A percentile compares a stretch with the other conserved stretches of the same genome.
Evolutionary conservation across 2,888 invertebrate genomes (phyloP).

Genomic region (Meganola albula): DNA sequence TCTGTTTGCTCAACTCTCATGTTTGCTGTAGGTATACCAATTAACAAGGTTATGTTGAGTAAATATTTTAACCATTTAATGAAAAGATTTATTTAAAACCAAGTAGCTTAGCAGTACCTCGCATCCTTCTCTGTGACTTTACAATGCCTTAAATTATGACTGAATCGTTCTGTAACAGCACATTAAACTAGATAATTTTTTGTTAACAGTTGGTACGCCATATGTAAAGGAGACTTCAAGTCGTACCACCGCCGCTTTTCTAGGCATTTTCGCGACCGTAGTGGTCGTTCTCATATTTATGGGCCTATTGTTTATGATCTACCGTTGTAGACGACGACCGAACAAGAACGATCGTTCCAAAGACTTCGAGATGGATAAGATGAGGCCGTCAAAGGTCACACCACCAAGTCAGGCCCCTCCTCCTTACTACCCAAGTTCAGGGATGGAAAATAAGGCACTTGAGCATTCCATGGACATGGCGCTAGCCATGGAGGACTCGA

Average conservation of each 20-base stretch:
- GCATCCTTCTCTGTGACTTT: no score
- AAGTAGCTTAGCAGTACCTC: no score
- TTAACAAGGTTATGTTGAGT: no score
- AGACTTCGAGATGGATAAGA: conserved; percentile 94
- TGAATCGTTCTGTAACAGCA: no score
- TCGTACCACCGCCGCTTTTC: conserved; percentile 83
- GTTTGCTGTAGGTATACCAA: no score
- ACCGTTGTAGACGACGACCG: conserved; percentile 89
- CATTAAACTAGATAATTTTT: no score
- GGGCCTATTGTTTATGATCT: conserved; percentile 87
- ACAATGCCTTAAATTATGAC: no score
- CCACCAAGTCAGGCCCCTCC: conserved; percentile 92
- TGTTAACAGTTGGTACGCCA: conserved; percentile 83
- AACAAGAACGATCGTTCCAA: conserved; percentile 90
- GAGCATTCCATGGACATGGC: conserved; percentile 93
- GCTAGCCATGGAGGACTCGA: conserved; percentile 89
- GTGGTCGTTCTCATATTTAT: conserved; percentile 86
- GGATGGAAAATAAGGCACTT: conserved; percentile 93
- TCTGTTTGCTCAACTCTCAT: no score
- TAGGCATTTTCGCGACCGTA: conserved; percentile 38
- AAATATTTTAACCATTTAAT: no score
- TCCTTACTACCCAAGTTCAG: conserved; percentile 90
- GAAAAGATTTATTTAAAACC: no score
- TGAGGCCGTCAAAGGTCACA: conserved; percentile 89
- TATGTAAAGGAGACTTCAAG: conserved; percentile 88